Percentiles rank a stretch among this genome's conserved stretches.
These are phyloP conservation scores for Danaus chrysippus DNA, from an alignment of 2,888 invertebrate species.

Conservation along the genomic window DNA sequence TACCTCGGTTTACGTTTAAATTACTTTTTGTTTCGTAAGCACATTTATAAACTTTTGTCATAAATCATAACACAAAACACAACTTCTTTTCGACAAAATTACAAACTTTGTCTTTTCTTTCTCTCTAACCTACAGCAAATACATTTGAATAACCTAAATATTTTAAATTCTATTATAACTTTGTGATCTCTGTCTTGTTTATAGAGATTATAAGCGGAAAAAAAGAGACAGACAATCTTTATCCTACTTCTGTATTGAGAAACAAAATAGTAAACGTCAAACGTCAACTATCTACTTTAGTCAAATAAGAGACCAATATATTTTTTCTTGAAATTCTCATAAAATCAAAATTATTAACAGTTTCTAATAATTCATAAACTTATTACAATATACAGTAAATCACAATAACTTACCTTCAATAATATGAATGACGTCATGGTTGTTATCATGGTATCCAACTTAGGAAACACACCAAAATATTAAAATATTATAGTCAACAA, in stretches of 20 bases:
- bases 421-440: conserved; percentile 79
- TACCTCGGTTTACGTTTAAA: conserved; percentile 4
- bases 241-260: conserved; percentile 21
- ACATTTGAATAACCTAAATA: conserved; percentile 34
- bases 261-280: conserved; percentile 56
- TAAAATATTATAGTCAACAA: conserved; percentile 45
- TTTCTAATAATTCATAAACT: conserved; percentile 12
- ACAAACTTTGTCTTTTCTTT: conserved; percentile 47
- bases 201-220: conserved; percentile 25
- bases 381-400: conserved; percentile 14
- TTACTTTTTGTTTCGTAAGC: conserved; percentile 19
- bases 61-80: conserved; percentile 14
- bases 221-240: conserved; percentile 47
- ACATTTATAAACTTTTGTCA: conserved; percentile 26
- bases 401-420: conserved; percentile 63
- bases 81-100: conserved; percentile 16
- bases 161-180: conserved; percentile 30
- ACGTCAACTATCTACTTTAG: conserved; percentile 45
- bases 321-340: conserved; percentile 36
- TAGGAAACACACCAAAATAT: conserved; percentile 60
- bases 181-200: conserved; percentile 31
- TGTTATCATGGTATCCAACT: conserved; percentile 77
- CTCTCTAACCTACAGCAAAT: conserved; percentile 54
- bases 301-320: conserved; percentile 69
- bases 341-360: conserved; percentile 11